phyloP scores from a whole-genome alignment of 2,888 invertebrate genomes.

The Limnephilus auricula region DNA sequence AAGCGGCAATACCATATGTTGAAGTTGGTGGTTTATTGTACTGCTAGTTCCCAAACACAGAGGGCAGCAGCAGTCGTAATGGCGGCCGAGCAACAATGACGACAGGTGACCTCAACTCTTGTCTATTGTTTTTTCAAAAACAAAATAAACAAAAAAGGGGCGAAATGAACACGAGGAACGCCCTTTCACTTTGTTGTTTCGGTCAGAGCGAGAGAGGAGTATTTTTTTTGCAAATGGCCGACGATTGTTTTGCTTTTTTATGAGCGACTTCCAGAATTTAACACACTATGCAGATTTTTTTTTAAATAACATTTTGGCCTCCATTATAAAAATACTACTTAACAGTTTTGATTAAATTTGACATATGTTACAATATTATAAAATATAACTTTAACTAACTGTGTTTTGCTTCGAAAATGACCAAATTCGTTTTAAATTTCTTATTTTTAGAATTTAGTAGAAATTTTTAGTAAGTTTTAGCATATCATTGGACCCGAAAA shows the following conservation, averaged over 20 bases:
- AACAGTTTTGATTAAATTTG: no score
- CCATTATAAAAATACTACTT: no score
- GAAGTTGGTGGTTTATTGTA: constrained; percentile 21
- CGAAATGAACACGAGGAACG: constrained; percentile 29
- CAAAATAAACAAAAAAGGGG: constrained; percentile 31
- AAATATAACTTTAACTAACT: no score
- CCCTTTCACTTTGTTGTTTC: constrained; percentile 16
- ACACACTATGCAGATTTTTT: neutral
- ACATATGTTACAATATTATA: no score
- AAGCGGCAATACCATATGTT: neutral
- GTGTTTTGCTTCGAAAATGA: no score
- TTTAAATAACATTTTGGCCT: neutral
- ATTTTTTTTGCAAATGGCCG: constrained; percentile 46
- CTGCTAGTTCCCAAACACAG: constrained; percentile 12
- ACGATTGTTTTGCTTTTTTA: constrained; percentile 25
- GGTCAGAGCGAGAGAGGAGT: constrained; percentile 28
- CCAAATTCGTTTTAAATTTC: no score
- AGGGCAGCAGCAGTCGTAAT: constrained; percentile 10
- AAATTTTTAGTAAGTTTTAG: no score
- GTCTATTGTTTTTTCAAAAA: constrained; percentile 40
- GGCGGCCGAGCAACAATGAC: constrained; percentile 21
- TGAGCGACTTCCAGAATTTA: constrained; percentile 19
- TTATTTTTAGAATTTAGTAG: no score
- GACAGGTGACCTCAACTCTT: constrained; percentile 43
- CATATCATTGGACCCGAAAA: no score